Evolutionary conservation across 2,797 vertebrate species (phyloP).

Genomic region (Eulemur albifrons): DNA sequence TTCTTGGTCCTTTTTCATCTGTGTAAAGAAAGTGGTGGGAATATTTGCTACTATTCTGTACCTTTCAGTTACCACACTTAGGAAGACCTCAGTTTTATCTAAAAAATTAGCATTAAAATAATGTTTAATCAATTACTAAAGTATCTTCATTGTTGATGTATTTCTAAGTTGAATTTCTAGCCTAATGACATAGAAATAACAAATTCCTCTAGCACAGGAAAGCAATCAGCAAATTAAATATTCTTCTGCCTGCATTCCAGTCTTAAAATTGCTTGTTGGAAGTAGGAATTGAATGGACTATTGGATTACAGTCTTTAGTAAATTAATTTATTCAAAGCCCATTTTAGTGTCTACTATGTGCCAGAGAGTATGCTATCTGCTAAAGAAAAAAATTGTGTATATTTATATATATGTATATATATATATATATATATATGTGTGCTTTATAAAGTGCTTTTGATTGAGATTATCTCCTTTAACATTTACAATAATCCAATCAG

Average conservation of each 20-base stretch:
- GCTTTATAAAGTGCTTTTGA: neutral
- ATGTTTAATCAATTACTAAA: neutral
- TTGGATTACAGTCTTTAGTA: neutral
- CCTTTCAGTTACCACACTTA: neutral
- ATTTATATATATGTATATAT: neutral
- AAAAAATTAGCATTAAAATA: neutral
- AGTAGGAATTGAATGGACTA: neutral
- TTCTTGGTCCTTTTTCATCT: neutral
- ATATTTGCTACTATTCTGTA: neutral
- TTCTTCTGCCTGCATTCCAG: neutral
- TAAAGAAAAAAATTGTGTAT: neutral
- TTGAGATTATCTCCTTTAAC: neutral
- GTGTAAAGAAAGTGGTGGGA: neutral
- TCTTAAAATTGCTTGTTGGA: neutral
- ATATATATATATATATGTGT: neutral
- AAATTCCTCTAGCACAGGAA: neutral
- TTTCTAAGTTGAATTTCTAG: constrained; percentile 40
- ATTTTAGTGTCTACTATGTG: neutral
- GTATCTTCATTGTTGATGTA: neutral
- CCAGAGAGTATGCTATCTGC: neutral
- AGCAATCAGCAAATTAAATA: neutral
- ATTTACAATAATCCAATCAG: neutral
- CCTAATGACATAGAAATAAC: neutral
- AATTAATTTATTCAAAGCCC: neutral
- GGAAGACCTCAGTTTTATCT: neutral